Base-by-base conservation (phyloP, 2,113 vertebrate species). In the Sitta europaea region DNA sequence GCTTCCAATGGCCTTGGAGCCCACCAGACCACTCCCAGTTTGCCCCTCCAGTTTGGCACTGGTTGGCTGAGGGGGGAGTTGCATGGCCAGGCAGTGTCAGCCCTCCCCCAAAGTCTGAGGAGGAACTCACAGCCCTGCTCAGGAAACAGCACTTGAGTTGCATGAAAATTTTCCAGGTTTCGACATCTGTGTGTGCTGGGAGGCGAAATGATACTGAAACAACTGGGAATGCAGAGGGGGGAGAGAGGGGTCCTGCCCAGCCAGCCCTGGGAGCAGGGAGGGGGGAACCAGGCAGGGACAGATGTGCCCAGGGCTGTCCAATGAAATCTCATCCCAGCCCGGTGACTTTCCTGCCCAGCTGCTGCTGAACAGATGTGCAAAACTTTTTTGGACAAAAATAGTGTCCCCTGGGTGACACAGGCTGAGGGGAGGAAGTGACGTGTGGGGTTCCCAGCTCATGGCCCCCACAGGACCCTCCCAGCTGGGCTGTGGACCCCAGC, bases 361-460 rank as follows among this genome's bases (percentile, higher is more conserved):
- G 95, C 85, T 96, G 93, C 65, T 42, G 42, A 89, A 21, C 96
- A 97, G 92, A 92, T 96, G 96, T 96, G 93, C 33, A 38, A 9
- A 92, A 40, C 23, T 48, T 72, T 33, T 74, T 75, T 31, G 61
- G 86, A 86, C 53, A 73, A 43, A 84, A 92, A 92, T 91, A 86
- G 68, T 3, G 21, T 95, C 96, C 90, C 93, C 21, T 24, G 95
- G 73, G 95, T 71, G 86, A 38, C 3, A 67, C 1, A 22, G 35
- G 84, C 90, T 70, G 96, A 50, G 57, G 70, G 84, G 84, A 93
- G 94, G 95, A 93, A 94, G 73, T 59, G 2, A 36, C 2, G 7
- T 47, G 48, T 2, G 73, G 95, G 59, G 42, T 89, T 95, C 92
- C 84, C 93, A 92, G 90, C 80, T 87, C 5, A 0, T 36, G 54